Base-by-base conservation (phyloP, 2,888 invertebrate genomes). In the Tribolium freemani region DNA sequence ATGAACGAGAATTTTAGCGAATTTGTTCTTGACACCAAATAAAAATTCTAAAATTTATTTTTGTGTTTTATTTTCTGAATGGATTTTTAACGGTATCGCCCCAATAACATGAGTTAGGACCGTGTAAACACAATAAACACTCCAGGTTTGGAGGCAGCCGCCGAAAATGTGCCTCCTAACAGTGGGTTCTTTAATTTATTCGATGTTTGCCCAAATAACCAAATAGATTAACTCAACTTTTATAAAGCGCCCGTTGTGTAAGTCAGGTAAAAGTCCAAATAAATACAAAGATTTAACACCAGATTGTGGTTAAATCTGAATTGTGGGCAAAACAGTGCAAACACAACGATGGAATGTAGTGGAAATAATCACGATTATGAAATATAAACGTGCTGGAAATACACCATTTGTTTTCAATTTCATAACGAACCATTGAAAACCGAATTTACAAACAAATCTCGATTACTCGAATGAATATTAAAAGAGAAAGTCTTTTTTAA, bases 1-100 rank as follows among this genome's bases (percentile, higher is more conserved):
- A 69, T 79, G 79, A 69, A 5, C 9, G 2, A 8, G 1, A 8
- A 8, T 3, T 8, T 38, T 38, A 38, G 8, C 9, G 9, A 38
- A 38, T 38, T 3, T 38, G 3, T 38, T 38, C 8, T 8, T 38
- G 38, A 38, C 9, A 1, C 16, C 16, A 16, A 16, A 16, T 26
- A 26, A 5, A 26, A 26, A 26, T 26, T 26, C 3, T 0, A 21
- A 26, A 26, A 26, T 26, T 26, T 26, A 2, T 26, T 26, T 26
- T 26, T 1, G 2, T 26, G 26, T 16, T 16, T 16, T 16, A 16
- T 16, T 16, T 16, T 16, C 16, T 1, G 16, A 16, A 16, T 16
- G 16, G 16, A 16, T 16, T 16, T 38, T 38, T 38, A 38, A 38
- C 38, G 38, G 38, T n/a, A 38, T 38, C 38, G 5, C 38, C n/a